Conservation (phyloP, 2,797 vertebrate genomes). For the Onychomys torridus region DNA sequence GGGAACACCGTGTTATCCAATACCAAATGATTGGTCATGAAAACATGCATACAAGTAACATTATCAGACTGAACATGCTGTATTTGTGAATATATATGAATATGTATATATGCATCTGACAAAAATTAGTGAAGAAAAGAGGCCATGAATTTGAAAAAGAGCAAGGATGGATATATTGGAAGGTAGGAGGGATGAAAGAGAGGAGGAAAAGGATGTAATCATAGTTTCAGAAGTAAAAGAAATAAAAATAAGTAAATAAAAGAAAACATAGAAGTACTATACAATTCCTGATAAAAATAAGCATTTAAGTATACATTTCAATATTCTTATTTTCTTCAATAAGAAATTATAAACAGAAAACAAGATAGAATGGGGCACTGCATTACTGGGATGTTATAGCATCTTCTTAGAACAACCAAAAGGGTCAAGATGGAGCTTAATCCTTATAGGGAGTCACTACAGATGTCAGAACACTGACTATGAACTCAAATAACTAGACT, state of each 20-base stretch:
- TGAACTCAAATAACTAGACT: not conserved
- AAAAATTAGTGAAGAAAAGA: not conserved
- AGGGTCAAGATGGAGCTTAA: not conserved
- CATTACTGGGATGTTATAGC: not conserved
- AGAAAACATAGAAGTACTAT: not conserved
- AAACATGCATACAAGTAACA: not conserved
- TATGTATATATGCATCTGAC: too few species aligned
- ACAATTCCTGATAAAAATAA: not conserved
- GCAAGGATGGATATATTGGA: not conserved
- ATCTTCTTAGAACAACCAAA: not conserved
- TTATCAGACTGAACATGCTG: not conserved
- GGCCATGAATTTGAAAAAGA: not conserved
- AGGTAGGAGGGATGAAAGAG: not conserved
- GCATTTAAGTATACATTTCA: conserved; percentile 2
- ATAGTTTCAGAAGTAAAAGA: not conserved
- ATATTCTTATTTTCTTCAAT: not conserved
- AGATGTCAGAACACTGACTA: not conserved
- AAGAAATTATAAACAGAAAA: not conserved
- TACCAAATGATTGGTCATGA: not conserved
- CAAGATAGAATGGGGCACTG: not conserved
- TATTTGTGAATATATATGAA: too few species aligned
- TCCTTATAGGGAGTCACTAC: not conserved
- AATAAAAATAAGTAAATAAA: not conserved
- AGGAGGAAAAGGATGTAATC: not conserved
- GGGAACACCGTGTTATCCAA: not conserved